Conservation (phyloP, 2,797 vertebrate genomes). For the Eremophila alpestris region DNA sequence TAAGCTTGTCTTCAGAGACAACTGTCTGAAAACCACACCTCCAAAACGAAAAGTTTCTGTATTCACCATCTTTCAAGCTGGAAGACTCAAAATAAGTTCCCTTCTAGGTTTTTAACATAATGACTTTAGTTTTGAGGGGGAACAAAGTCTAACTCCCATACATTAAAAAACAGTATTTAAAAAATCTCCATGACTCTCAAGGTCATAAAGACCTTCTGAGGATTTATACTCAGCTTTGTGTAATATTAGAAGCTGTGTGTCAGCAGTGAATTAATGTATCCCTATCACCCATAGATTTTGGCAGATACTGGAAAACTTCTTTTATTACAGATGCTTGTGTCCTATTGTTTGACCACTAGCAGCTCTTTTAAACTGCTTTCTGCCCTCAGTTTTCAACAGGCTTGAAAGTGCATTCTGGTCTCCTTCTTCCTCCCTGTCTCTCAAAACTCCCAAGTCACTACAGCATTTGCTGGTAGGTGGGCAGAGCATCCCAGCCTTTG, state of each 20-base stretch:
- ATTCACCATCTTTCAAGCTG: background rate
- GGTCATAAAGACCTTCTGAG: background rate
- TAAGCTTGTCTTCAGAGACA: conserved; percentile 18
- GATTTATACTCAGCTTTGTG: background rate
- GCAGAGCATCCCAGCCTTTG: background rate
- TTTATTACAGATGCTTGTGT: background rate
- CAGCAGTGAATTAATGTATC: background rate
- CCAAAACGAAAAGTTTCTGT: background rate
- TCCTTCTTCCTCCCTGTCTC: background rate
- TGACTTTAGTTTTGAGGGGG: background rate
- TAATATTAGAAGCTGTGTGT: background rate
- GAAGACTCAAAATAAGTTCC: background rate
- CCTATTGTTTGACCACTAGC: background rate
- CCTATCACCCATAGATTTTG: background rate
- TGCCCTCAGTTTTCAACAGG: background rate
- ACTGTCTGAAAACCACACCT: background rate
- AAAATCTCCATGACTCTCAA: background rate
- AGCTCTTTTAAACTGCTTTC: background rate
- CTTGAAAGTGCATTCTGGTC: background rate
- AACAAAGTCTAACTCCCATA: background rate
- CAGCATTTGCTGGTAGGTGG: background rate
- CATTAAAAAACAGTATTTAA: background rate
- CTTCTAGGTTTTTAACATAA: background rate
- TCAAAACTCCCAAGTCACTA: background rate
- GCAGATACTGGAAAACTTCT: background rate